Percentiles rank a stretch among this genome's conserved stretches.
These are phyloP conservation scores for Ameiurus melas DNA, from an alignment of 2,113 vertebrate genomes.

Conservation along the genomic window DNA sequence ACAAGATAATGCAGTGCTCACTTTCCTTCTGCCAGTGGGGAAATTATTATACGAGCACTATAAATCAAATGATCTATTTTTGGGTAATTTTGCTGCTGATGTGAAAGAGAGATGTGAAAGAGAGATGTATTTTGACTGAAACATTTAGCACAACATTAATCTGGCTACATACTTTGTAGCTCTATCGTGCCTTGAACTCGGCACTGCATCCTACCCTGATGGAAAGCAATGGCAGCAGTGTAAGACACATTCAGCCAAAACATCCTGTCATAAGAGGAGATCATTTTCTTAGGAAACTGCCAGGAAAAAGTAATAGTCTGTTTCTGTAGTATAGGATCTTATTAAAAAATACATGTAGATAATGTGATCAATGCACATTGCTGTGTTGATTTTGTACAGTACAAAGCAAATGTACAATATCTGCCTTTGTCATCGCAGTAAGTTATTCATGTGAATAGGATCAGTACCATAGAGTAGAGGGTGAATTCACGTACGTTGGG, in stretches of 20 bases:
- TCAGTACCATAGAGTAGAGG: not conserved
- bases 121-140: slow-evolving; percentile 10
- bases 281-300: slow-evolving; percentile 25
- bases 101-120: not conserved
- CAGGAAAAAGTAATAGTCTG: not conserved
- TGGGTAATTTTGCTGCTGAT: not conserved
- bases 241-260: not conserved
- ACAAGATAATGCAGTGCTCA: slow-evolving; percentile 28
- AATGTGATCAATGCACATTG: not conserved
- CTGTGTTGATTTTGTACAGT: not conserved
- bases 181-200: slow-evolving; percentile 17
- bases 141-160: slow-evolving; percentile 30
- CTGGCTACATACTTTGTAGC: not conserved
- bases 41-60: not conserved
- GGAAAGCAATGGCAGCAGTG: not conserved
- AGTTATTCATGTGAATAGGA: not conserved
- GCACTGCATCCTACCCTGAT: not conserved
- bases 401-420: not conserved
- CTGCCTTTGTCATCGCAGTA: not conserved
- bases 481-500: not conserved
- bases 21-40: not conserved
- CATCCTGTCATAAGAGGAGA: slow-evolving; percentile 12
- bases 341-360: not conserved
- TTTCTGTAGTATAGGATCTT: not conserved
- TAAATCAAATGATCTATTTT: not conserved